A percentile compares a stretch with the other conserved stretches of the same genome.
Conservation (phyloP, 2,888 invertebrate species). For the Camptogramma bilineatum region DNA sequence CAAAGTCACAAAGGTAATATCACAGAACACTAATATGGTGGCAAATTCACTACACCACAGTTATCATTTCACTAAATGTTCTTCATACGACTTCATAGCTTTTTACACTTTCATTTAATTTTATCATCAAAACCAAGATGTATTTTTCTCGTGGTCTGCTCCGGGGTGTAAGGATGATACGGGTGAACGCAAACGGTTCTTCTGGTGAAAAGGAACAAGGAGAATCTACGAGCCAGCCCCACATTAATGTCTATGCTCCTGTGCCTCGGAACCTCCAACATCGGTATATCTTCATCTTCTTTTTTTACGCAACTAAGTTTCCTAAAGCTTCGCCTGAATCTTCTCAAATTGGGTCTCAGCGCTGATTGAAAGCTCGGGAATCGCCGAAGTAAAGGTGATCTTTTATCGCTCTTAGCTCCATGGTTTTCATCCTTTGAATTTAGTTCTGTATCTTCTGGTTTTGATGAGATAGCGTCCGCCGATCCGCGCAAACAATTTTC, state of each 20-base stretch:
- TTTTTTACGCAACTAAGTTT: slow-evolving; percentile 69
- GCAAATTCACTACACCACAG: not conserved
- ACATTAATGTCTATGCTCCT: slow-evolving; percentile 77
- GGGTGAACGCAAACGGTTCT: slow-evolving; percentile 75
- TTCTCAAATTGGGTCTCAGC: slow-evolving; percentile 61
- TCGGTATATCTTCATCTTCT: slow-evolving; percentile 60
- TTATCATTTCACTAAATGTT: not conserved
- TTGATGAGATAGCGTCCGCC: slow-evolving; percentile 55
- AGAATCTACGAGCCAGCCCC: slow-evolving; percentile 72
- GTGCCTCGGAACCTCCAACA: slow-evolving; percentile 68
- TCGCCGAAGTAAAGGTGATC: slow-evolving; percentile 50
- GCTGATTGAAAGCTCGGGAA: slow-evolving; percentile 57
- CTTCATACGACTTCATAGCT: not conserved
- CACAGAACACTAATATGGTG: too few relatives aligned
- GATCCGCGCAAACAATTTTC: slow-evolving; percentile 61
- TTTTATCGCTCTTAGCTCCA: slow-evolving; percentile 45
- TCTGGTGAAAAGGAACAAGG: slow-evolving; percentile 74
- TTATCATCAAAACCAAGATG: slow-evolving; percentile 63
- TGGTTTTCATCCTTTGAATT: slow-evolving; percentile 37
- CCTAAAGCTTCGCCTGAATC: slow-evolving; percentile 60
- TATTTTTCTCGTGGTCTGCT: slow-evolving; percentile 75
- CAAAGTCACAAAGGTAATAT: not conserved
- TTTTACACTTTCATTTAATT: slow-evolving; percentile 19
- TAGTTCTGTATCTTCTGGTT: slow-evolving; percentile 10
- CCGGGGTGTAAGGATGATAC: slow-evolving; percentile 78